A percentile compares a stretch with the other conserved stretches of the same genome.
phyloP scores from a whole-genome alignment of 2,888 invertebrate genomes.

The Embidobia sp. region DNA sequence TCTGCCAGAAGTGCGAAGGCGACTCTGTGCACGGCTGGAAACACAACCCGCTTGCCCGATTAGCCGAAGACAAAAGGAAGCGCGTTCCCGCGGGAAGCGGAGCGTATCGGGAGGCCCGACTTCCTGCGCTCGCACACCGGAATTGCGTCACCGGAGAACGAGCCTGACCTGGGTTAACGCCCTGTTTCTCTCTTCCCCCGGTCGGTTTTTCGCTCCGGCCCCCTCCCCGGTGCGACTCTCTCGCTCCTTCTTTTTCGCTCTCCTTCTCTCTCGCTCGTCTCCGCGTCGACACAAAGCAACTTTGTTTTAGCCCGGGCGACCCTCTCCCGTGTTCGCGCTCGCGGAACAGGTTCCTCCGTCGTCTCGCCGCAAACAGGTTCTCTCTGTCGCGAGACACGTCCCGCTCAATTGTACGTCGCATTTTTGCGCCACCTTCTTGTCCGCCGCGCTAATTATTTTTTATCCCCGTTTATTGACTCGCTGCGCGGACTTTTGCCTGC shows the following conservation, averaged over 20 bases:
- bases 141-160: constrained; percentile 64
- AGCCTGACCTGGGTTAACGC: constrained; percentile 67
- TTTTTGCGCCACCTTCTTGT: constrained; percentile 49
- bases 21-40: too few relatives aligned
- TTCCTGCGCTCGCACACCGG: constrained; percentile 63
- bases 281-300: constrained; percentile 46
- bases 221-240: constrained; percentile 35
- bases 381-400: constrained; percentile 25
- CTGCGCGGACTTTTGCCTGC: constrained; percentile 14
- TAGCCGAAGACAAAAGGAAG: constrained; percentile 39
- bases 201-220: constrained; percentile 32
- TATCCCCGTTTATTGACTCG: constrained; percentile 46
- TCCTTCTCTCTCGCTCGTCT: constrained; percentile 17
- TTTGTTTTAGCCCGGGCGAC: constrained; percentile 60
- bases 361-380: constrained; percentile 68
- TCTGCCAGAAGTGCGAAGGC: too few relatives aligned
- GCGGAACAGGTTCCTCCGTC: constrained; percentile 65
- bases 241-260: constrained; percentile 26
- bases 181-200: constrained; percentile 53
- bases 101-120: constrained; percentile 62
- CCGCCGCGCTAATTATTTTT: constrained; percentile 51
- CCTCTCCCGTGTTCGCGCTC: constrained; percentile 22
- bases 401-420: too few relatives aligned
- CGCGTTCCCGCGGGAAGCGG: constrained; percentile 52
- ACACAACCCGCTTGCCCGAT: constrained; percentile 2